Percentiles rank a stretch among this genome's conserved stretches.
Conservation (phyloP, 2,888 invertebrate species). For the Amaurobius ferox region DNA sequence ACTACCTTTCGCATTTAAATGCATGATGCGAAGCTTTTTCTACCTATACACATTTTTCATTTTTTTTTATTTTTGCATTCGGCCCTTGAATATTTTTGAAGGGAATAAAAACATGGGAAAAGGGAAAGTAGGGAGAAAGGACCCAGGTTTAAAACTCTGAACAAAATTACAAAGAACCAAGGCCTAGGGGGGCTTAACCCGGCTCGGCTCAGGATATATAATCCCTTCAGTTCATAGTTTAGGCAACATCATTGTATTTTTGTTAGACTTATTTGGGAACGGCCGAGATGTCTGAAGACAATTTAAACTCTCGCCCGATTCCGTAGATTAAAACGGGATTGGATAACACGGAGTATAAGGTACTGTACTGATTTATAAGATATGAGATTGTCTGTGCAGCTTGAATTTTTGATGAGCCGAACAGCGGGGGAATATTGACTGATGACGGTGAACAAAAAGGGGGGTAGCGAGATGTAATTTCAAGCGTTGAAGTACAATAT, state of each 20-base stretch:
- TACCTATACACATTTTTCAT: slow-evolving; percentile 11
- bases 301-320: slow-evolving; percentile 44
- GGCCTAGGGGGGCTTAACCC: slow-evolving; percentile 22
- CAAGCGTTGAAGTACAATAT: background rate
- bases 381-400: slow-evolving; percentile 32
- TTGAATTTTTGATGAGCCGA: slow-evolving; percentile 60
- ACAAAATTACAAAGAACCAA: slow-evolving; percentile 42
- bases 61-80: slow-evolving; percentile 29
- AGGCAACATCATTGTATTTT: slow-evolving; percentile 21
- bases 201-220: slow-evolving; percentile 46
- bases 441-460: slow-evolving; percentile 4
- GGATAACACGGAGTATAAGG: slow-evolving; percentile 34
- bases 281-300: slow-evolving; percentile 38
- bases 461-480: background rate
- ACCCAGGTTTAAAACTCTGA: slow-evolving; percentile 26
- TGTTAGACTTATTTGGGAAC: slow-evolving; percentile 44
- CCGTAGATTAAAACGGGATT: slow-evolving; percentile 56
- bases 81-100: slow-evolving; percentile 16
- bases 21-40: slow-evolving; percentile 1
- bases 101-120: slow-evolving; percentile 12
- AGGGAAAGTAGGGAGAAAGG: slow-evolving; percentile 17
- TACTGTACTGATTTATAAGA: slow-evolving; percentile 43
- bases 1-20: slow-evolving; percentile 46
- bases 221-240: slow-evolving; percentile 60
- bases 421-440: slow-evolving; percentile 24